Evolutionary conservation across 2,113 vertebrate species (phyloP).

Genomic region (Trichechus manatus): DNA sequence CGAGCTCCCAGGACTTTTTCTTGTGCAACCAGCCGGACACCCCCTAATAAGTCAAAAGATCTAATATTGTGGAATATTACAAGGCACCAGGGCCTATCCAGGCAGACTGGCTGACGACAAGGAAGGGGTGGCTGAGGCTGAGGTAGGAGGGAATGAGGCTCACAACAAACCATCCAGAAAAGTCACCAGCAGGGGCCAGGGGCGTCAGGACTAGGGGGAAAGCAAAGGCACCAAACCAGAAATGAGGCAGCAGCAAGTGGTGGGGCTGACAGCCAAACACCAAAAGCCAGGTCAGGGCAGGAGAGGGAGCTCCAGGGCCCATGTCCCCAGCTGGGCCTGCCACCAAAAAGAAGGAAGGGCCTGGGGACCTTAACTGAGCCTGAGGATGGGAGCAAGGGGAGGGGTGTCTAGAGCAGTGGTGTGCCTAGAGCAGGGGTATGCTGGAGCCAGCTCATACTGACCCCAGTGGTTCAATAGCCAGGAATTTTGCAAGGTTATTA

Average conservation of each 20-base stretch:
- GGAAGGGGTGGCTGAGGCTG: background rate
- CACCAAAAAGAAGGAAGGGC: background rate
- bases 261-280: background rate
- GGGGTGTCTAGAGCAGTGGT: background rate
- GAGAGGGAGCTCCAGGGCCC: background rate
- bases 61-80: background rate
- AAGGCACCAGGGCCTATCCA: background rate
- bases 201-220: background rate
- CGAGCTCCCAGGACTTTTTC: background rate
- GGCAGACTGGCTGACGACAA: too few species aligned
- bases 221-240: background rate
- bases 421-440: background rate
- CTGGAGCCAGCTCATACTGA: too few species aligned
- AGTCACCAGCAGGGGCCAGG: background rate
- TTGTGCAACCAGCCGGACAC: background rate
- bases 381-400: accelerated
- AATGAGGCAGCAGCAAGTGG: background rate
- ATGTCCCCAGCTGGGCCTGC: background rate
- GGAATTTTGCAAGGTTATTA: background rate
- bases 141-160: background rate
- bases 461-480: background rate
- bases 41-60: background rate
- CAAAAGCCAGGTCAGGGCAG: background rate
- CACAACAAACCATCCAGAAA: background rate
- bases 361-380: background rate